Conservation (phyloP, 1,140 invertebrate genomes). For the Stegodyphus mimosarum region DNA sequence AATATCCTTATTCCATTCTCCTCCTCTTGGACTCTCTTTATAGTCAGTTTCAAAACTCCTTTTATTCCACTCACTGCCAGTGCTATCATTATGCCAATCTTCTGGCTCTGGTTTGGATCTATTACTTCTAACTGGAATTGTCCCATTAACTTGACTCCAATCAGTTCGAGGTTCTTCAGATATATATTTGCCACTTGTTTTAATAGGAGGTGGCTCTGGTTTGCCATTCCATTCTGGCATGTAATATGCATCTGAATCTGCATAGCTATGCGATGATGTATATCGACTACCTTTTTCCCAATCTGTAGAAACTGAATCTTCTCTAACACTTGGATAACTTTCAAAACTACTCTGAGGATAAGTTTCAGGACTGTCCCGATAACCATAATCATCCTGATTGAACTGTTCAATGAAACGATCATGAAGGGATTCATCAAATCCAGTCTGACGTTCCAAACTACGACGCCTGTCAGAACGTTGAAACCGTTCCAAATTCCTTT, state of each 20-base stretch:
- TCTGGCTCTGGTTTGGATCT: slow-evolving; percentile 21
- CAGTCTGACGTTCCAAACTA: slow-evolving; percentile 65
- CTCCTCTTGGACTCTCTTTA: slow-evolving; percentile 25
- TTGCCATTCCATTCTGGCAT: slow-evolving; percentile 30
- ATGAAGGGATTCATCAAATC: slow-evolving; percentile 56
- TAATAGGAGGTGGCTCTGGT: slow-evolving; percentile 1
- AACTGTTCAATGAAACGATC: slow-evolving; percentile 28
- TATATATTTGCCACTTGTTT: slow-evolving; percentile 1
- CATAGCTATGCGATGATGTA: slow-evolving; percentile 2
- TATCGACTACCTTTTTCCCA: slow-evolving; percentile 22
- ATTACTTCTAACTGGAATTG: slow-evolving; percentile 1
- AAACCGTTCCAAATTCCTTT: slow-evolving; percentile 49
- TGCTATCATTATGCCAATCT: slow-evolving; percentile 41
- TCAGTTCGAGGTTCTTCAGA: slow-evolving; percentile 17
- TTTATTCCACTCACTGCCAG: slow-evolving; percentile 52
- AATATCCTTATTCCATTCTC: slow-evolving; percentile 26
- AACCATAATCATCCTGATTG: slow-evolving; percentile 20
- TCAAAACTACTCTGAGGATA: slow-evolving; percentile 62
- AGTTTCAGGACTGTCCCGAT: slow-evolving; percentile 46
- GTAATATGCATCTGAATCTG: slow-evolving; percentile 29
- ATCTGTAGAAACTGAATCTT: slow-evolving; percentile 44
- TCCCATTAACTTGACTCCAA: slow-evolving; percentile 47
- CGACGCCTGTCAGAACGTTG: slow-evolving; percentile 41
- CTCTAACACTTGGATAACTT: slow-evolving; percentile 50
- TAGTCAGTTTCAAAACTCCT: slow-evolving; percentile 35